Percentiles rank a stretch among this genome's conserved stretches.
phyloP scores from a whole-genome alignment of 2,888 invertebrate genomes.

The Polydrusus tereticollis region DNA sequence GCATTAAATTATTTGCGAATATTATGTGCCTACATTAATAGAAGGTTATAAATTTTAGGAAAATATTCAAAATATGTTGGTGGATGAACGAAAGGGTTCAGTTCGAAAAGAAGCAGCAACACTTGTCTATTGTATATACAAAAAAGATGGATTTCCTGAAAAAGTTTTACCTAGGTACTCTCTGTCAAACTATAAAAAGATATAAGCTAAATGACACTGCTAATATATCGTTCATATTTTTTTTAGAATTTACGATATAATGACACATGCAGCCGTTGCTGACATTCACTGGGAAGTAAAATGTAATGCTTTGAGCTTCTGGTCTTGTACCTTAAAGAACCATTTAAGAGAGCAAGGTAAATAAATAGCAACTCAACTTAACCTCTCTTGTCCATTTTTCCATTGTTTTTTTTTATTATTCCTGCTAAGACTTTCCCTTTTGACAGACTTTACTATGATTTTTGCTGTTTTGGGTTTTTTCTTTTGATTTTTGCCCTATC shows the following conservation, averaged over 20 bases:
- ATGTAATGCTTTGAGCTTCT: constrained; percentile 78
- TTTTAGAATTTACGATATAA: constrained; percentile 72
- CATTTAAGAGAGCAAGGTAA: constrained; percentile 76
- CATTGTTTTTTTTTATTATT: too few species aligned
- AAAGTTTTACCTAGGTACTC: constrained; percentile 3
- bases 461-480: too few species aligned
- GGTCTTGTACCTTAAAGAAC: constrained; percentile 77
- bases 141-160: not conserved
- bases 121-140: not conserved
- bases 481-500: too few species aligned
- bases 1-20: too few species aligned
- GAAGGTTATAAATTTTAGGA: not conserved
- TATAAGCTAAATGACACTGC: too few species aligned
- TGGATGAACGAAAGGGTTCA: not conserved
- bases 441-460: too few species aligned
- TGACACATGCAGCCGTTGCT: constrained; percentile 75
- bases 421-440: too few species aligned
- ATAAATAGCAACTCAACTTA: not conserved
- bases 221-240: constrained; percentile 56
- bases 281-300: constrained; percentile 90
- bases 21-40: too few species aligned
- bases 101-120: constrained; percentile 11
- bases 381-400: too few species aligned
- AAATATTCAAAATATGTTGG: not conserved
- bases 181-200: not conserved